Conservation (phyloP, 1,140 invertebrate genomes). For the Leptinotarsa lineolata region DNA sequence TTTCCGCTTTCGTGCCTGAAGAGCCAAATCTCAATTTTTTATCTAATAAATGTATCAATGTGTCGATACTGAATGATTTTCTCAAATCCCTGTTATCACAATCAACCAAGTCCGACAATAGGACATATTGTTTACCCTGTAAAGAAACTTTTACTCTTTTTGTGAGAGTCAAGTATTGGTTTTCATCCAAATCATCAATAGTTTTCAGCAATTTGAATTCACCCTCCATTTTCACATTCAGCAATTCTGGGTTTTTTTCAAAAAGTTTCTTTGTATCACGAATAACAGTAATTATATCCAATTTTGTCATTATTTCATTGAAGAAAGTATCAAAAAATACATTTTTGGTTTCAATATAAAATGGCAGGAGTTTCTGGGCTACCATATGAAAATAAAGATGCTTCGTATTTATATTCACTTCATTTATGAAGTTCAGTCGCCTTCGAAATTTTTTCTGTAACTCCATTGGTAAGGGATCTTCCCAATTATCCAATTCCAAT, state of each 20-base stretch:
- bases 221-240: not conserved
- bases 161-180: not conserved
- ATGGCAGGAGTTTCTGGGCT: not conserved
- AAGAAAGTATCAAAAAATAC: not conserved
- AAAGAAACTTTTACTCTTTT: not conserved
- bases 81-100: not conserved
- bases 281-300: not conserved
- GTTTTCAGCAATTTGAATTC: not conserved
- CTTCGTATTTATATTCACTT: not conserved
- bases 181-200: not conserved
- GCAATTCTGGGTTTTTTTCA: not conserved
- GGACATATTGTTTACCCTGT: not conserved
- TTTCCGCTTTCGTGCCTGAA: not conserved
- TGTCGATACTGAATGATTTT: not conserved
- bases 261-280: not conserved
- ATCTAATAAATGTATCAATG: not conserved
- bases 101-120: too few species aligned
- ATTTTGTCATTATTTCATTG: not conserved
- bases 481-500: not conserved
- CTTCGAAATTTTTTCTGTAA: not conserved
- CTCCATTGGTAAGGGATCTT: not conserved
- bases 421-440: not conserved
- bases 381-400: slow-evolving; percentile 1
- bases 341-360: not conserved
- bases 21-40: not conserved